phyloP scores from a whole-genome alignment of 2,797 vertebrate species.

The Monodelphis domestica region DNA sequence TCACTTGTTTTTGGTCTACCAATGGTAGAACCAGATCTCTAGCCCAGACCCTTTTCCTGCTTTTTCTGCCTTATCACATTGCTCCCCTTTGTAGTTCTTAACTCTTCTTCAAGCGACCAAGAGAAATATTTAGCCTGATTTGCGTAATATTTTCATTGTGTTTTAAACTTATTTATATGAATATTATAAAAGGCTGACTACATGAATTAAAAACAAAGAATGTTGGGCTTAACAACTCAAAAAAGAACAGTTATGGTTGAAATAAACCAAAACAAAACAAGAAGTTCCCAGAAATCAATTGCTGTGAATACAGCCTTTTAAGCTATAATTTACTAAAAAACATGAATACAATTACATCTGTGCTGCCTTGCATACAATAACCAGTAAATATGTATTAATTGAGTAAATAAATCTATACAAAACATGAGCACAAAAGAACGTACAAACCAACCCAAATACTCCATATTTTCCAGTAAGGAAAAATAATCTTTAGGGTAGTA shows the following conservation, averaged over 20 bases:
- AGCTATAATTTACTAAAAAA: constrained; percentile 42
- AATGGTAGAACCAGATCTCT: neutral
- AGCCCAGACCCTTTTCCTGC: neutral
- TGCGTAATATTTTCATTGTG: constrained; percentile 38
- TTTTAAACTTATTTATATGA: constrained; percentile 44
- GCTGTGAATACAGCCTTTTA: constrained; percentile 14
- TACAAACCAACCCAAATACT: constrained; percentile 37
- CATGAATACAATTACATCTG: constrained; percentile 40
- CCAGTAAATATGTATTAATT: neutral
- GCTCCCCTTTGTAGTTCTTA: neutral
- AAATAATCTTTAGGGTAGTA: constrained; percentile 28
- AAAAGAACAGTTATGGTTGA: constrained; percentile 53
- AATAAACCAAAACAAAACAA: constrained; percentile 44
- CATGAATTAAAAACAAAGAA: constrained; percentile 49
- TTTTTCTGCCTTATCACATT: neutral
- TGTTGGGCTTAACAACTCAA: constrained; percentile 20
- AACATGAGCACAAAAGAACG: constrained; percentile 35
- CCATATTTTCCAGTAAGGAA: constrained; percentile 31
- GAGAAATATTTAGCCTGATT: constrained; percentile 57
- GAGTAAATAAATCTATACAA: constrained; percentile 38
- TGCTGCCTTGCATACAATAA: neutral
- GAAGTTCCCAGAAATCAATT: constrained; percentile 7
- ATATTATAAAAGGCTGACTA: constrained; percentile 39
- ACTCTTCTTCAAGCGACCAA: constrained; percentile 48
- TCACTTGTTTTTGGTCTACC: neutral